Evolutionary conservation across 2,113 vertebrate genomes (phyloP).

Genomic region (Cyprinus carpio): DNA sequence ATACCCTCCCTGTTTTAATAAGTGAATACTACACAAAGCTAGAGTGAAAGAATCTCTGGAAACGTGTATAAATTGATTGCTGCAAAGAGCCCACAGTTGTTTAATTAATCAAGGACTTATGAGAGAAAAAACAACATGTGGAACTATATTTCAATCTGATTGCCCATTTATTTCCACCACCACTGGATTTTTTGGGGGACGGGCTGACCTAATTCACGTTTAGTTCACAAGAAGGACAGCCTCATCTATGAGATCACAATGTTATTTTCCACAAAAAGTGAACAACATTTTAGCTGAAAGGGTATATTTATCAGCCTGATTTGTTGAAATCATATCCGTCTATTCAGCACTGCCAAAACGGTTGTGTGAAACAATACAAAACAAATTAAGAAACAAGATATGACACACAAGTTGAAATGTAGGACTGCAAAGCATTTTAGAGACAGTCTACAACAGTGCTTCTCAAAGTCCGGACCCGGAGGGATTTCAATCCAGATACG

Average conservation of each 20-base stretch:
- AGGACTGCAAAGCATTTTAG: neutral
- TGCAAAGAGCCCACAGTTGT: neutral
- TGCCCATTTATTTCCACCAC: neutral
- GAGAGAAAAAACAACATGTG: neutral
- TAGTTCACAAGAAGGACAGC: neutral
- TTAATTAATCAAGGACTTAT: neutral
- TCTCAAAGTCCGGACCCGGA: too few species aligned
- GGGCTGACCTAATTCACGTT: neutral
- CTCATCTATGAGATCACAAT: neutral
- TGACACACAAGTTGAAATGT: neutral
- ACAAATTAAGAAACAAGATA: neutral
- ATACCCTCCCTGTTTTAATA: neutral
- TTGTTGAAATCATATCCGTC: neutral
- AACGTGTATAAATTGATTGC: neutral
- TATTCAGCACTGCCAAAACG: neutral
- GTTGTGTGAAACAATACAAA: neutral
- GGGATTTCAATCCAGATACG: too few species aligned
- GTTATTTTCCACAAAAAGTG: neutral
- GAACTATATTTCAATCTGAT: neutral
- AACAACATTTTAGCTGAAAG: neutral
- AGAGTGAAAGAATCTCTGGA: neutral
- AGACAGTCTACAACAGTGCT: neutral
- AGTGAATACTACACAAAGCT: neutral
- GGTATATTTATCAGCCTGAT: neutral
- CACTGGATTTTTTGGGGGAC: neutral